Evolutionary conservation across 2,113 vertebrate species (phyloP).

Genomic region (Fregetta grallaria): DNA sequence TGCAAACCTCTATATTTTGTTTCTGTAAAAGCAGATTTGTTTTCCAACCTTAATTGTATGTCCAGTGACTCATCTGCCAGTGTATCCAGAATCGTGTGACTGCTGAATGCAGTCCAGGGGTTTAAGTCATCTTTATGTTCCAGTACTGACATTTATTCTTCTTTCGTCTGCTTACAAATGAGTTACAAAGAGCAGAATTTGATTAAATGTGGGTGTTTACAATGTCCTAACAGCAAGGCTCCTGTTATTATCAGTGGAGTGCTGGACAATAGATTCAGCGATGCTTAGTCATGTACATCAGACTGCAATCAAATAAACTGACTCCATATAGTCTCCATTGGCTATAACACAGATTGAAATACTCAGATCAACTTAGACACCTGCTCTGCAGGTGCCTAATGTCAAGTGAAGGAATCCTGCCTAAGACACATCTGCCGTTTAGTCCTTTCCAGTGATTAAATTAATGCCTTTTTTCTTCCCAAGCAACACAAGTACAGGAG

Average conservation of each 20-base stretch:
- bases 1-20: background rate
- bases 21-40: background rate
- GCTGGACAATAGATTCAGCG: background rate
- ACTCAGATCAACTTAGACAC: background rate
- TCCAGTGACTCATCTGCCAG: background rate
- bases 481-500: background rate
- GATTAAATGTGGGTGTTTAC: background rate
- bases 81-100: background rate
- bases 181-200: background rate
- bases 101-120: background rate
- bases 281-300: background rate
- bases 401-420: background rate
- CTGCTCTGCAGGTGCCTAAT: background rate
- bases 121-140: conserved; percentile 22
- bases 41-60: background rate
- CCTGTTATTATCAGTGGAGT: background rate
- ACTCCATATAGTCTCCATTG: background rate
- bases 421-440: background rate
- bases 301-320: background rate
- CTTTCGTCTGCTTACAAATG: background rate
- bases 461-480: background rate
- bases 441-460: background rate
- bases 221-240: background rate
- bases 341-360: background rate
- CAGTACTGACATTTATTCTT: conserved; percentile 31